Evolutionary conservation across 2,888 invertebrate genomes (phyloP).

Genomic region (Pammene fasciana): DNA sequence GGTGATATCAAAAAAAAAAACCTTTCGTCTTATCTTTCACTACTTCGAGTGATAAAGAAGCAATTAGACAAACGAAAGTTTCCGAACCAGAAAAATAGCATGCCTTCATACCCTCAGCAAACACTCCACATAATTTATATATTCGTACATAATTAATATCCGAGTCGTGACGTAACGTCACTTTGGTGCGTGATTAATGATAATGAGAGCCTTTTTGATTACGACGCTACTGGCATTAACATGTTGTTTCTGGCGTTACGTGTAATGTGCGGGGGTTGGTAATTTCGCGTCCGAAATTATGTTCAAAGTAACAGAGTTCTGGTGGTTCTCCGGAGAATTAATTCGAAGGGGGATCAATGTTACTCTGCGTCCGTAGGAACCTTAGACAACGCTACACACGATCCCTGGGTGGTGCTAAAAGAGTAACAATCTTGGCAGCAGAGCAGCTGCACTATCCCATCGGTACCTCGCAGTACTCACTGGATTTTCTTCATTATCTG

Average conservation of each 20-base stretch:
- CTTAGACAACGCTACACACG: no score
- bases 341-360: no score
- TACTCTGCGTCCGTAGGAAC: no score
- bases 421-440: no score
- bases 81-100: slow-evolving; percentile 2
- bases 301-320: slow-evolving; percentile 2
- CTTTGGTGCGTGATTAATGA: slow-evolving; percentile 35
- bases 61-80: no score
- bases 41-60: no score
- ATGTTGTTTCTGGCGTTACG: slow-evolving; percentile 16
- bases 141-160: slow-evolving; percentile 41
- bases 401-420: no score
- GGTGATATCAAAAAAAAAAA: no score
- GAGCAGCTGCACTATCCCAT: no score
- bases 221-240: slow-evolving; percentile 24
- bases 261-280: slow-evolving; percentile 5
- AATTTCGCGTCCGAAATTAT: slow-evolving; percentile 4
- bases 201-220: slow-evolving; percentile 39
- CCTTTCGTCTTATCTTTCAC: no score
- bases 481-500: no score
- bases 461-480: no score
- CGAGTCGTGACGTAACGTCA: slow-evolving; percentile 37
- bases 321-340: background rate
- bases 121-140: slow-evolving; percentile 36
- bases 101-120: slow-evolving; percentile 23